These are phyloP conservation scores for Perdita meconis DNA, from an alignment of 2,888 invertebrate species.

Conservation along the genomic window DNA sequence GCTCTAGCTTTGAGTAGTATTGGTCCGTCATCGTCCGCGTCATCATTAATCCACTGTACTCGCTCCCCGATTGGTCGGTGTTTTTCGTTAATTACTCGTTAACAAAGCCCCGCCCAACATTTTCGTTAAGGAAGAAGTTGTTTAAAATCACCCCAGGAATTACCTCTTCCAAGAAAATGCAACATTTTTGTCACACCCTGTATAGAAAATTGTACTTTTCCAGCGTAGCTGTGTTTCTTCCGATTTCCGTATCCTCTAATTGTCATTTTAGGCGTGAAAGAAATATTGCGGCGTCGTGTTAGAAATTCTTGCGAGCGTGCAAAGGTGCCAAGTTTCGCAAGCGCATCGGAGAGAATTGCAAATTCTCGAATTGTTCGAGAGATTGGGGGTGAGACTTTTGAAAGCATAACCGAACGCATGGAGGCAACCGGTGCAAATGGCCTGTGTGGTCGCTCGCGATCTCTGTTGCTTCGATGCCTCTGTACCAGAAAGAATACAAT, in stretches of 20 bases:
- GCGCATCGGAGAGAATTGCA: slow-evolving; percentile 72
- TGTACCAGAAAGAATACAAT: slow-evolving; percentile 41
- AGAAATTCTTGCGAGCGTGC: slow-evolving; percentile 23
- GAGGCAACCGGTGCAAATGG: slow-evolving; percentile 70
- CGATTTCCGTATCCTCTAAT: slow-evolving; percentile 34
- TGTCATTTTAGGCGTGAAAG: slow-evolving; percentile 24
- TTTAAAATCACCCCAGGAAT: too few relatives aligned
- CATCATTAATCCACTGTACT: too few relatives aligned
- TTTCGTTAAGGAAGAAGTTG: too few relatives aligned
- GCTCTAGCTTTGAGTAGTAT: too few relatives aligned
- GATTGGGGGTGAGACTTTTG: slow-evolving; percentile 41
- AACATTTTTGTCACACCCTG: too few relatives aligned
- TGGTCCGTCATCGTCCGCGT: too few relatives aligned
- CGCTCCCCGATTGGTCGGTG: too few relatives aligned
- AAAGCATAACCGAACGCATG: slow-evolving; percentile 56
- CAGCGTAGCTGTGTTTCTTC: slow-evolving; percentile 3
- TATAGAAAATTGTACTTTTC: too few relatives aligned
- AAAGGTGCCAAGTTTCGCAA: slow-evolving; percentile 38
- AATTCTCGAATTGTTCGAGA: slow-evolving; percentile 63
- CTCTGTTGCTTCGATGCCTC: slow-evolving; percentile 35
- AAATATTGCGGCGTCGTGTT: slow-evolving; percentile 16
- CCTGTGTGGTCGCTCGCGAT: slow-evolving; percentile 56
- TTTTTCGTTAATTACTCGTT: too few relatives aligned
- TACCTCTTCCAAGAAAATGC: too few relatives aligned
- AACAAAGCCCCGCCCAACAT: too few relatives aligned